Base-by-base conservation (phyloP, 2,888 invertebrate species). In the Erannis defoliaria region DNA sequence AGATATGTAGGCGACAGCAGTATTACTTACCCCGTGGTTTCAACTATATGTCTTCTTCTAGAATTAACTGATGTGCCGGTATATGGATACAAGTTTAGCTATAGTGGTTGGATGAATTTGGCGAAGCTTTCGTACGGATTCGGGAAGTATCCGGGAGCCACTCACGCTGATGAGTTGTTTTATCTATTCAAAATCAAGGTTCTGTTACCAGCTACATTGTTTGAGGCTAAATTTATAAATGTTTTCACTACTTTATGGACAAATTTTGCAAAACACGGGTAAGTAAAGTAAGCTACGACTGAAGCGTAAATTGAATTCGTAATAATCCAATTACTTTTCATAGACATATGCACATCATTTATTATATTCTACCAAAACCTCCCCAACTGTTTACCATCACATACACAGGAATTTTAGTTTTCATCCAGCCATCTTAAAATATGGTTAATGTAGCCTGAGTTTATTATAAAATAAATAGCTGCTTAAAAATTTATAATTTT, bases 151-250 rank as follows among this genome's bases (percentile, higher is more conserved):
- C 84, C 86, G 0, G 92, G 92, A 1, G 90, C 92, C 0, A 85
- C 89, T 0, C 93, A 93, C 50, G 92, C 89, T 0, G 92, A 93
- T 64, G 93, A 92, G n/a, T 57, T 93, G 1, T 92, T 92, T 64
- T 93, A 91, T 59, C 76, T 93, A 66, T 92, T 92, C 59, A 92
- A 84, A 58, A 46, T 83, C 2, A 78, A 72, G 70, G 43, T 76
- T 0, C 74, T 78, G 0, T 50, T 84, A 2, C 68, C 81, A 1
- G 71, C 77, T 16, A 72, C 76, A 5, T 74, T 78, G 33, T 51
- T 80, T 1, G 90, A 90, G 63, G 73, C 48, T 10, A 70, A 75
- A 0, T 80, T 85, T 19, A 80, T 85, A n/a, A 66, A 85, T 46
- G 82, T 76, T 55, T 75, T 93, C 45, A 85, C 86, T 2, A 80